These are phyloP conservation scores for Galemys pyrenaicus DNA, from an alignment of 2,113 vertebrate genomes.

Conservation along the genomic window DNA sequence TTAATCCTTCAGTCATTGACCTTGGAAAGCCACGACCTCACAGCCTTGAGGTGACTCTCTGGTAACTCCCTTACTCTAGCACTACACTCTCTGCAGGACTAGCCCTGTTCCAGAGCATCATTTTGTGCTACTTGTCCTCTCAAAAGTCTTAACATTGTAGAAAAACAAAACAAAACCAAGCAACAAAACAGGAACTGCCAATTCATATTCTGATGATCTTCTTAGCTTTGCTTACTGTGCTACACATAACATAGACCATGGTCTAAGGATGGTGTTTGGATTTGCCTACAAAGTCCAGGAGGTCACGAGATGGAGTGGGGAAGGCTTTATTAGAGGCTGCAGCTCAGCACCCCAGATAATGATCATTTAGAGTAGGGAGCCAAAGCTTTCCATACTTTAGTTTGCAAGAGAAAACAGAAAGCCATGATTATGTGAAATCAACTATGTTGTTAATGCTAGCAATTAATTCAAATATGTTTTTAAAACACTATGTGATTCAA, in stretches of 20 bases:
- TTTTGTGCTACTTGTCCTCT: background rate
- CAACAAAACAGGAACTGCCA: background rate
- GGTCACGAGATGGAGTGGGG: too few species aligned
- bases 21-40: too few species aligned
- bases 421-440: background rate
- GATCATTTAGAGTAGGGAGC: too few species aligned
- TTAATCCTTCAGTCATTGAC: background rate
- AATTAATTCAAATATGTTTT: background rate
- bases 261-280: background rate
- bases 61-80: rapidly evolving
- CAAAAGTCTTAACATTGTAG: background rate
- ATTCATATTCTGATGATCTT: background rate
- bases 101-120: background rate
- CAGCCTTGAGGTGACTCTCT: too few species aligned
- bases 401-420: background rate
- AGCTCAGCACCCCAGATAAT: too few species aligned
- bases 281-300: too few species aligned
- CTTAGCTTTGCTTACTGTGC: background rate
- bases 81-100: background rate
- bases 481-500: background rate
- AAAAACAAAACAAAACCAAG: background rate
- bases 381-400: too few species aligned
- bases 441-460: background rate
- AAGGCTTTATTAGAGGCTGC: background rate
- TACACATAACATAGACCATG: background rate